phyloP scores from a whole-genome alignment of 2,888 invertebrate species.

The Limnephilus lunatus region DNA sequence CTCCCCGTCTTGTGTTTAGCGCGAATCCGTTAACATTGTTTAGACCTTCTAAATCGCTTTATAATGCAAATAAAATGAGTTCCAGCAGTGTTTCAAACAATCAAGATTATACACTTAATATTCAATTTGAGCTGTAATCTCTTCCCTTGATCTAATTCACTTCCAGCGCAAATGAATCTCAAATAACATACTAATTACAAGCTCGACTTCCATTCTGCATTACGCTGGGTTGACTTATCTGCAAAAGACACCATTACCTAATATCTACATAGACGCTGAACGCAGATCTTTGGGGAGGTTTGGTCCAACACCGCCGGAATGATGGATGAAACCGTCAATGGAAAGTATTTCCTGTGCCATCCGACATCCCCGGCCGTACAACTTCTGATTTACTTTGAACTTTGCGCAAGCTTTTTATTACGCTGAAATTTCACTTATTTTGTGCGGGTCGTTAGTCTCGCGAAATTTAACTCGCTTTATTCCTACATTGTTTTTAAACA shows the following conservation, averaged over 20 bases:
- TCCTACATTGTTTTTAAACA: neutral
- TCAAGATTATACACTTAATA: slow-evolving; percentile 40
- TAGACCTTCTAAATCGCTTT: slow-evolving; percentile 31
- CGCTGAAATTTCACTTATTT: neutral
- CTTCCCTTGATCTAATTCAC: slow-evolving; percentile 31
- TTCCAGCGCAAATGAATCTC: slow-evolving; percentile 34
- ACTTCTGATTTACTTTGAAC: slow-evolving; percentile 4
- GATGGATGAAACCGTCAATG: neutral
- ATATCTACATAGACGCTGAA: slow-evolving; percentile 51
- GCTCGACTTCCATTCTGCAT: slow-evolving; percentile 39
- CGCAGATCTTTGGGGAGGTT: slow-evolving; percentile 3
- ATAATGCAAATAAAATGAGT: slow-evolving; percentile 47
- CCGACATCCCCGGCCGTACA: neutral
- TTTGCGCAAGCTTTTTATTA: neutral
- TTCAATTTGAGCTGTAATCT: slow-evolving; percentile 45
- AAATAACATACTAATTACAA: slow-evolving; percentile 44
- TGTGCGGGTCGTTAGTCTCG: neutral
- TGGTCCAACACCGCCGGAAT: neutral
- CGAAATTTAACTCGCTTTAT: neutral
- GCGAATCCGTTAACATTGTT: slow-evolving; percentile 29
- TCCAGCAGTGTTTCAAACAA: slow-evolving; percentile 26
- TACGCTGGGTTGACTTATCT: slow-evolving; percentile 55
- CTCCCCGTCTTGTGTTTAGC: neutral
- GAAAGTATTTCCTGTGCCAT: neutral
- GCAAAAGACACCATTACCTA: slow-evolving; percentile 52